These are phyloP conservation scores for Drosophila bipectinata DNA, from an alignment of 1,140 invertebrate species.

Conservation along the genomic window DNA sequence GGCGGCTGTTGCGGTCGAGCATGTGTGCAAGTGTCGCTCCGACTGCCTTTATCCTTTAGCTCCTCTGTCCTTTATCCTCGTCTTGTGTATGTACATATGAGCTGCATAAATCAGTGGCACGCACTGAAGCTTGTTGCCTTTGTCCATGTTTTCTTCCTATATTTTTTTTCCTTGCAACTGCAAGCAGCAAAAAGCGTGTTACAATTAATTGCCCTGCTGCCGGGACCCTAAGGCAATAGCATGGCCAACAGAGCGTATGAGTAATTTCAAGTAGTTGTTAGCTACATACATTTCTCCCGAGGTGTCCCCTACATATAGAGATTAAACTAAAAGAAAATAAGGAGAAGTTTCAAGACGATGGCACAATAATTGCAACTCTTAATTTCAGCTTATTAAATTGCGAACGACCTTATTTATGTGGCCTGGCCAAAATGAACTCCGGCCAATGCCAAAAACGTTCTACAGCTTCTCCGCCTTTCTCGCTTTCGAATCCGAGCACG, in stretches of 20 bases:
- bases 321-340: not conserved
- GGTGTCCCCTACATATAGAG: slow-evolving; percentile 4
- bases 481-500: slow-evolving; percentile 41
- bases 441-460: slow-evolving; percentile 23
- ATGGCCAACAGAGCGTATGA: slow-evolving; percentile 58
- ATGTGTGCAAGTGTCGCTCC: slow-evolving; percentile 51
- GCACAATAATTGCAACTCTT: slow-evolving; percentile 46
- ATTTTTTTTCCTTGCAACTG: slow-evolving; percentile 11
- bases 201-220: slow-evolving; percentile 66
- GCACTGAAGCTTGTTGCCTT: slow-evolving; percentile 43
- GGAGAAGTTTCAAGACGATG: not conserved
- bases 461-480: slow-evolving; percentile 12
- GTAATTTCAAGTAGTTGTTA: slow-evolving; percentile 58
- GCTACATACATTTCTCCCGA: slow-evolving; percentile 30
- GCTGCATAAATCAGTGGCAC: slow-evolving; percentile 73
- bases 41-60: not conserved
- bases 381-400: slow-evolving; percentile 56
- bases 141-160: slow-evolving; percentile 45
- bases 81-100: slow-evolving; percentile 31
- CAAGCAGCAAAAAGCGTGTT: slow-evolving; percentile 39
- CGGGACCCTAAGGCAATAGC: slow-evolving; percentile 23
- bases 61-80: slow-evolving; percentile 2
- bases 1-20: slow-evolving; percentile 67
- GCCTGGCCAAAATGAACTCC: slow-evolving; percentile 18
- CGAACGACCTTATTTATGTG: slow-evolving; percentile 53